Base-by-base conservation (phyloP, 2,797 vertebrate genomes). In the Microchirus variegatus region DNA sequence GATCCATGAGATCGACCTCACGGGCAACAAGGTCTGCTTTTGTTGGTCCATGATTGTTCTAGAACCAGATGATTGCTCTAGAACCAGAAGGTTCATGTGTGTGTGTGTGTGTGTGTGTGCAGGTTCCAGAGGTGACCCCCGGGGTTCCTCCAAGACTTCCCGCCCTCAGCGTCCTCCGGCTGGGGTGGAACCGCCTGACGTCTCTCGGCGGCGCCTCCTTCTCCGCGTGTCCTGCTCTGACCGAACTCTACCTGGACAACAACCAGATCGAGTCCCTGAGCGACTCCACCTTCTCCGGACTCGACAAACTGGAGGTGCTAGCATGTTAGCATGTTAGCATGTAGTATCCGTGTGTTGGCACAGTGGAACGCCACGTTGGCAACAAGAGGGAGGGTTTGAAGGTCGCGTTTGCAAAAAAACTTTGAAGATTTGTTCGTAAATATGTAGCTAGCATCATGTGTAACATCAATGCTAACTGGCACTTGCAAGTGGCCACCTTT, bases 1-100 rank as follows among this genome's bases (percentile, higher is more conserved):
- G 0, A 66, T 93, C 68, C 51, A 92, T 6, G 87, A 90, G 74
- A 61, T 93, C 2, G 91, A 93, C 79, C 74, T 93, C 13, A 81
- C 77, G 0, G 49, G 50, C 4, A 93, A 93, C 74, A 5, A 85
- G 78, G 89, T 86, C 42, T 63, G 14, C 31, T 2, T 22, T 6
- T 6, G 31, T 31, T 31, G 31, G 8, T n/a, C 6, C 1, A 1
- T 31, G 1, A 31, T 6, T 31, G 31, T 31, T 31, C 7, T 5
- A 8, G 31, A 8, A 31, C 8, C 31, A 31, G 7, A 1, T 31
- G 1, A 31, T 6, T 31, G 31, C 8, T 31, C 7, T 5, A 8
- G 31, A 8, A 31, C 8, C 31, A 31, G 8, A 31, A 31, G 31
- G 31, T 31, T 31, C 31, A 31, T 31, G 31, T 6, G 2, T 31